Percentiles rank a stretch among this genome's conserved stretches.
Conservation (phyloP, 2,113 vertebrate genomes). For the Orientallactaga bullata region DNA sequence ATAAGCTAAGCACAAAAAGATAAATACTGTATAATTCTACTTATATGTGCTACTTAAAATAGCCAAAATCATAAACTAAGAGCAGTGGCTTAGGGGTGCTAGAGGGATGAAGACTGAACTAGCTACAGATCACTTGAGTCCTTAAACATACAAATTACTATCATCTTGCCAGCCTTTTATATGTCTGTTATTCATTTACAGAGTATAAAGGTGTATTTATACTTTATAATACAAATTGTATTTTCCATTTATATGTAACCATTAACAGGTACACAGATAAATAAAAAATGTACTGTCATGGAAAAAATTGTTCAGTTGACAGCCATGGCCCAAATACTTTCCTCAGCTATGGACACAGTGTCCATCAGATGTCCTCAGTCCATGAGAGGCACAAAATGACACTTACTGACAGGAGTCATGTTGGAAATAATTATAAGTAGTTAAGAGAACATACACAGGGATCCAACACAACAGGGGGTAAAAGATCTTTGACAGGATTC, state of each 20-base stretch:
- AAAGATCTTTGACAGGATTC: neutral
- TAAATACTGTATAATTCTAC: no score
- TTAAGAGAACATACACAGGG: neutral
- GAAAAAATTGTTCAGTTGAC: neutral
- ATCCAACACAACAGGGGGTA: neutral
- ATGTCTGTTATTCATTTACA: neutral
- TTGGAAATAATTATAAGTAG: neutral
- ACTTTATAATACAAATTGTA: neutral
- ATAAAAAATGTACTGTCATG: neutral
- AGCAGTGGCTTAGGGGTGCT: neutral
- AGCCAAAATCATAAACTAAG: neutral
- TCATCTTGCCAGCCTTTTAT: neutral
- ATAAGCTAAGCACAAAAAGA: neutral
- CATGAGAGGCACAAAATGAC: neutral
- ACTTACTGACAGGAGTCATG: neutral
- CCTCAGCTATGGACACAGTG: no score
- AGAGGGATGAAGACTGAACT: neutral
- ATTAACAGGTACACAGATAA: neutral
- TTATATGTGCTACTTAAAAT: neutral
- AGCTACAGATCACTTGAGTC: neutral
- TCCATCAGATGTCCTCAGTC: neutral
- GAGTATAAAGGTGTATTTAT: neutral
- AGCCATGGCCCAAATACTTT: rapidly evolving
- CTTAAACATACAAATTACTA: neutral
- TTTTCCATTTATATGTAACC: neutral